Evolutionary conservation across 2,113 vertebrate genomes (phyloP).

Genomic region (Myiozetetes cayanensis): DNA sequence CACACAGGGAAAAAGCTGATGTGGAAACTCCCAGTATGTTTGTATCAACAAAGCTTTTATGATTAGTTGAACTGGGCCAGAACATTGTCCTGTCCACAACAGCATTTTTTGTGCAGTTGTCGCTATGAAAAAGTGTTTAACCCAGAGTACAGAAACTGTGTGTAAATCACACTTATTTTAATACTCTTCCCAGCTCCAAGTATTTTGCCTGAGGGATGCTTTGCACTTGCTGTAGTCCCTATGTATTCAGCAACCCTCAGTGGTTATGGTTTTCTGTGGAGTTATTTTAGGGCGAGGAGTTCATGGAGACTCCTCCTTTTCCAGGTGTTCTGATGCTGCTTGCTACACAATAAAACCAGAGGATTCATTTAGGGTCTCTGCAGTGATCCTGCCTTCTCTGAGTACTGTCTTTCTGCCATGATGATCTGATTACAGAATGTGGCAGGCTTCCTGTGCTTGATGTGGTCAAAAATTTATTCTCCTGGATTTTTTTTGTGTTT

Average conservation of each 20-base stretch:
- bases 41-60: not conserved
- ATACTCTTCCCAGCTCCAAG: not conserved
- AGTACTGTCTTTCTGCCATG: not conserved
- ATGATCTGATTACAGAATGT: not conserved
- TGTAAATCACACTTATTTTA: not conserved
- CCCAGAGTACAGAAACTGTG: not conserved
- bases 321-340: not conserved
- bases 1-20: not conserved
- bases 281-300: not conserved
- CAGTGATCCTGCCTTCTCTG: not conserved
- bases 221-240: rapidly evolving
- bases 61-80: not conserved
- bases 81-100: not conserved
- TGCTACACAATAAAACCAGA: not conserved
- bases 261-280: not conserved
- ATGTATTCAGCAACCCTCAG: no score
- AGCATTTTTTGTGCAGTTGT: not conserved
- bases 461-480: not conserved
- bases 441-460: not conserved
- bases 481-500: not conserved
- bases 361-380: not conserved
- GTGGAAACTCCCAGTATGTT: not conserved
- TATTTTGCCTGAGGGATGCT: not conserved
- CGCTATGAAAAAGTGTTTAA: not conserved
- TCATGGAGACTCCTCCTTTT: not conserved